A percentile compares a stretch with the other conserved stretches of the same genome.
Conservation (phyloP, 1,140 invertebrate genomes). For the Brachionus rubens region DNA sequence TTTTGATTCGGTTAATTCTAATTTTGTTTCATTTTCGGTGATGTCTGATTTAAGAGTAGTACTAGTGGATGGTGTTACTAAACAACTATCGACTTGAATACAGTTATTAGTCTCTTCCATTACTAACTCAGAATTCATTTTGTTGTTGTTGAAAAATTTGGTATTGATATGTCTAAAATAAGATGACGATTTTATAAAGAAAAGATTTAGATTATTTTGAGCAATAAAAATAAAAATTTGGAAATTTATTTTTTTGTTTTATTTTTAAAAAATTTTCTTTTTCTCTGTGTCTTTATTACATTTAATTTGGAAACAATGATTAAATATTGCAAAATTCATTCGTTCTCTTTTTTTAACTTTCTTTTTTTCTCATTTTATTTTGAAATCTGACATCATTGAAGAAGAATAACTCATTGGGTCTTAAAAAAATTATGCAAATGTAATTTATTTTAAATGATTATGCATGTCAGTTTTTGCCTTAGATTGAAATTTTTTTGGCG, state of each 20-base stretch:
- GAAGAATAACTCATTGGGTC: not conserved
- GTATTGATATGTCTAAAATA: no score
- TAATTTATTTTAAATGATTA: no score
- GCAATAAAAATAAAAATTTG: no score
- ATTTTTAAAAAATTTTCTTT: not conserved
- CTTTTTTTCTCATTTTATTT: not conserved
- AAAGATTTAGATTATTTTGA: no score
- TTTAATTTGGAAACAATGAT: conserved; percentile 22
- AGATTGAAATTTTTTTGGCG: not conserved
- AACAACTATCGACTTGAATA: no score
- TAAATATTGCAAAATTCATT: conserved; percentile 40
- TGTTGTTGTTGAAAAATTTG: no score
- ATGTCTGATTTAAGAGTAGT: not conserved
- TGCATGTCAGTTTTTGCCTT: not conserved
- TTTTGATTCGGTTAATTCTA: not conserved
- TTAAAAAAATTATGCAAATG: not conserved
- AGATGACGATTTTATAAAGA: no score
- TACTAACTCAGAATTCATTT: no score
- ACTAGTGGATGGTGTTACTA: no score
- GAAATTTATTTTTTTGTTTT: not conserved
- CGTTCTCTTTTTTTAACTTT: not conserved
- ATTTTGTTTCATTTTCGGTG: not conserved
- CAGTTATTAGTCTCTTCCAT: no score
- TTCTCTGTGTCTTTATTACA: not conserved
- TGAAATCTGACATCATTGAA: conserved; percentile 41